Conservation (phyloP, 2,888 invertebrate genomes). For the Petrolisthes manimaculis region DNA sequence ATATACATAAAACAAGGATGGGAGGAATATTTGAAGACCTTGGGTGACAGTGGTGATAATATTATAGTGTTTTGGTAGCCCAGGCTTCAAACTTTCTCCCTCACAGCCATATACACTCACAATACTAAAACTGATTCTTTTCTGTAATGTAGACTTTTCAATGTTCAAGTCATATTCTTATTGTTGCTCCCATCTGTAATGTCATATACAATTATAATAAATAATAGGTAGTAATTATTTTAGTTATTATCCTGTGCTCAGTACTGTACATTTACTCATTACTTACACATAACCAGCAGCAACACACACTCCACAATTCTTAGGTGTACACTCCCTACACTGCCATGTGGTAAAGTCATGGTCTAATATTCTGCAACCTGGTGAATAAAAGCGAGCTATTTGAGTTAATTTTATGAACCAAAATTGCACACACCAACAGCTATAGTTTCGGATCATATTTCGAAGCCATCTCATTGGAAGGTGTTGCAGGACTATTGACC, state of each 20-base stretch:
- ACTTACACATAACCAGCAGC: too few relatives aligned
- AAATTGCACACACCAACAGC: too few relatives aligned
- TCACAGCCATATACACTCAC: slow-evolving; percentile 23
- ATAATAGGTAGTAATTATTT: slow-evolving; percentile 39
- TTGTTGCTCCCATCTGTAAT: slow-evolving; percentile 61
- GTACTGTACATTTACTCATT: background rate
- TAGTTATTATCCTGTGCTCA: background rate
- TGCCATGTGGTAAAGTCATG: background rate
- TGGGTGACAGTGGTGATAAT: slow-evolving; percentile 57
- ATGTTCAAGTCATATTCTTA: slow-evolving; percentile 56
- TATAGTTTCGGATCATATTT: too few relatives aligned
- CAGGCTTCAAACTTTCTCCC: slow-evolving; percentile 1
- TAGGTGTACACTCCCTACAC: too few relatives aligned
- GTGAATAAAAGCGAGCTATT: too few relatives aligned
- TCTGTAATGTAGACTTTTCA: slow-evolving; percentile 45
- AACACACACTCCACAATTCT: too few relatives aligned
- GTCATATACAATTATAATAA: slow-evolving; percentile 59
- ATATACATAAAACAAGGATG: slow-evolving; percentile 3
- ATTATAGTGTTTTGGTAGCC: slow-evolving; percentile 62
- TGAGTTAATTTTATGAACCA: too few relatives aligned
- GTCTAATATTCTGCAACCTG: too few relatives aligned
- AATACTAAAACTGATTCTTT: slow-evolving; percentile 32
- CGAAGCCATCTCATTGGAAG: too few relatives aligned
- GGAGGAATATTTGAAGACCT: slow-evolving; percentile 18
- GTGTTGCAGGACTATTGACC: too few relatives aligned